Conservation (phyloP, 2,888 invertebrate genomes). For the Leptopterna dolabrata region DNA sequence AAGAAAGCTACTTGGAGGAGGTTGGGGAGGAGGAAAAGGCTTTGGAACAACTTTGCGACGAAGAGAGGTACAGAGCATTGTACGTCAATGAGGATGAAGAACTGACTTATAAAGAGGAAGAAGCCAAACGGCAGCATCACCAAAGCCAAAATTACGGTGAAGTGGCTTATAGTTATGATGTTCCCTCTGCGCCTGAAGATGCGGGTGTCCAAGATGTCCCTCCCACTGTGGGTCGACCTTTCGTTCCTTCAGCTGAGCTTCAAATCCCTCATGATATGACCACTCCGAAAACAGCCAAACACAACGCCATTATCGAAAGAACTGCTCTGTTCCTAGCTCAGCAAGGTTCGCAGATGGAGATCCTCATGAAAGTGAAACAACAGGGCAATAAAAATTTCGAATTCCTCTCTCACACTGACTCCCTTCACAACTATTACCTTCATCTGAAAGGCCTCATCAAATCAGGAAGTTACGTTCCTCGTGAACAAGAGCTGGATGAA, state of each 20-base stretch:
- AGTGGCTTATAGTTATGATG: constrained; percentile 82
- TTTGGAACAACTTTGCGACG: constrained; percentile 92
- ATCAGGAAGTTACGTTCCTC: constrained; percentile 73
- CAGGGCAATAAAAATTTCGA: constrained; percentile 91
- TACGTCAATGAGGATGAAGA: constrained; percentile 81
- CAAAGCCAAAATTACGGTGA: constrained; percentile 75
- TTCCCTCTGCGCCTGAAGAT: constrained; percentile 66
- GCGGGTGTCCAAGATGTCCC: constrained; percentile 61
- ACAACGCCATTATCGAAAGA: constrained; percentile 94
- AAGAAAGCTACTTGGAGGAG: constrained; percentile 74
- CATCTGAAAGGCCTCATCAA: constrained; percentile 79
- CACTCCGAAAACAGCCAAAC: constrained; percentile 85
- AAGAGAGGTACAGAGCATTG: constrained; percentile 78
- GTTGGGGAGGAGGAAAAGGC: constrained; percentile 79
- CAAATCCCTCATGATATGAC: constrained; percentile 81
- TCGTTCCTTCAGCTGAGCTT: constrained; percentile 77
- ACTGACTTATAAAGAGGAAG: constrained; percentile 75
- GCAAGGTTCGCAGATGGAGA: constrained; percentile 98
- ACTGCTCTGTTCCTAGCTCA: constrained; percentile 88
- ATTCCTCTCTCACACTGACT: constrained; percentile 88
- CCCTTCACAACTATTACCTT: constrained; percentile 89
- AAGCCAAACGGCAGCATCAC: constrained; percentile 86
- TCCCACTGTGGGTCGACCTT: constrained; percentile 76
- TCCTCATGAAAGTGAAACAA: constrained; percentile 97
- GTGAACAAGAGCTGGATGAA: constrained; percentile 66